A percentile compares a stretch with the other conserved stretches of the same genome.
Evolutionary conservation across 2,888 invertebrate genomes (phyloP).

Genomic region (Hypercompe scribonia): DNA sequence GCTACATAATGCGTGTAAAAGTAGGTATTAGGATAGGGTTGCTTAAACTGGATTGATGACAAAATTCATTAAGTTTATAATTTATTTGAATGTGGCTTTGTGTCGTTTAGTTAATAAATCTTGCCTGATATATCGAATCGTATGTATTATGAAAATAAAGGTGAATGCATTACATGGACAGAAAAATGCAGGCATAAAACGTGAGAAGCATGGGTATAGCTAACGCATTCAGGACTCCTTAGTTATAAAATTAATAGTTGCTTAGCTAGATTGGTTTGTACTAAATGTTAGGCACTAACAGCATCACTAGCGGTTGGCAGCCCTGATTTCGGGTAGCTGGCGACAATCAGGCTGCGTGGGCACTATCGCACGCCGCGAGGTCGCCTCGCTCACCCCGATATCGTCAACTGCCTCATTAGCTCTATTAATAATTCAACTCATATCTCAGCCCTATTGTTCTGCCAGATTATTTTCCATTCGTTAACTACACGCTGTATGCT

Average conservation of each 20-base stretch:
- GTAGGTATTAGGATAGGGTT: constrained; percentile 40
- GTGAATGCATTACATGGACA: background rate
- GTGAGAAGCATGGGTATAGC: background rate
- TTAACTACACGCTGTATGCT: constrained; percentile 46
- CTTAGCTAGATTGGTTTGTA: no score
- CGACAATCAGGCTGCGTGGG: constrained; percentile 86
- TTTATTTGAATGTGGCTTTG: background rate
- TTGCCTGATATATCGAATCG: background rate
- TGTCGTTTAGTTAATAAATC: background rate
- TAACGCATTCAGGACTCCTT: background rate
- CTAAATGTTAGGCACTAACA: background rate
- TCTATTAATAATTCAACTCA: constrained; percentile 83
- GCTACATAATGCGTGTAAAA: constrained; percentile 35
- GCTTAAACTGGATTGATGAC: constrained; percentile 20
- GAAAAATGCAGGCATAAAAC: background rate
- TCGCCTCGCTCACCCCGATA: constrained; percentile 81
- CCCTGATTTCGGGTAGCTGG: constrained; percentile 71
- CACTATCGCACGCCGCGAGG: constrained; percentile 80
- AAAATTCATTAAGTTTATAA: background rate
- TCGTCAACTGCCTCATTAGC: constrained; percentile 78
- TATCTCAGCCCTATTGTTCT: constrained; percentile 80
- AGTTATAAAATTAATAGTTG: no score
- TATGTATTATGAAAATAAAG: background rate
- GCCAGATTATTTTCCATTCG: constrained; percentile 75
- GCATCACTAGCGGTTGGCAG: constrained; percentile 26